Evolutionary conservation across 2,888 invertebrate genomes (phyloP).

Genomic region (Caprella mutica): DNA sequence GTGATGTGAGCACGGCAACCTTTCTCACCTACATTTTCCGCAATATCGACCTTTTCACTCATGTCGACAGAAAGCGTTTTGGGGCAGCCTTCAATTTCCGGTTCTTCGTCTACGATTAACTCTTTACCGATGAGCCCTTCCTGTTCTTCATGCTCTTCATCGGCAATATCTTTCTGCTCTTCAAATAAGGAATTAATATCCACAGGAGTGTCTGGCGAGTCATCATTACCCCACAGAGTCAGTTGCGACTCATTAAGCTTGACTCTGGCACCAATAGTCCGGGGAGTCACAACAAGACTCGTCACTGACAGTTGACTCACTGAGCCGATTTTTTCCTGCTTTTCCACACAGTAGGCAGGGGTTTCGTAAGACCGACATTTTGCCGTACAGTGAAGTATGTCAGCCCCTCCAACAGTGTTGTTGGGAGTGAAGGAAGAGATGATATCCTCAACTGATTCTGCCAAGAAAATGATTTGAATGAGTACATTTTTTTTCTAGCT

Average conservation of each 20-base stretch:
- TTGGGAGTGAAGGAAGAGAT: neutral
- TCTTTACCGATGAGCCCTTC: neutral
- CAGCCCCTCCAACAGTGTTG: slow-evolving; percentile 4
- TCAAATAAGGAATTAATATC: neutral
- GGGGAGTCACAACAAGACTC: slow-evolving; percentile 38
- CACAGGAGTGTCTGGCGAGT: slow-evolving; percentile 20
- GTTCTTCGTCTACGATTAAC: too few species aligned
- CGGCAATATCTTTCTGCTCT: neutral
- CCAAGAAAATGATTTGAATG: neutral
- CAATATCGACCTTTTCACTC: slow-evolving; percentile 19
- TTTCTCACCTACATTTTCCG: too few species aligned
- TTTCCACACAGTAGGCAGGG: slow-evolving; percentile 5
- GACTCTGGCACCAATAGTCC: slow-evolving; percentile 39
- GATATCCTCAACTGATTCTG: neutral
- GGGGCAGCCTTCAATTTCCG: neutral
- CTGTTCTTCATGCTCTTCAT: neutral
- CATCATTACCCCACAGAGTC: slow-evolving; percentile 38
- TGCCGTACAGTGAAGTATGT: slow-evolving; percentile 38
- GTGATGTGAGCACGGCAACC: slow-evolving; percentile 38
- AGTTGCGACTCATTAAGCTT: slow-evolving; percentile 37
- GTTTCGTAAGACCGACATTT: slow-evolving; percentile 35
- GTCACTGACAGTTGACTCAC: slow-evolving; percentile 36
- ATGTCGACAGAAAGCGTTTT: neutral
- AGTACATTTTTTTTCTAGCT: too few species aligned
- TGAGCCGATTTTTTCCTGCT: slow-evolving; percentile 34